A percentile compares a stretch with the other conserved stretches of the same genome.
These are phyloP conservation scores for Trematocara nigrifrons DNA, from an alignment of 2,113 vertebrate genomes.

Conservation along the genomic window DNA sequence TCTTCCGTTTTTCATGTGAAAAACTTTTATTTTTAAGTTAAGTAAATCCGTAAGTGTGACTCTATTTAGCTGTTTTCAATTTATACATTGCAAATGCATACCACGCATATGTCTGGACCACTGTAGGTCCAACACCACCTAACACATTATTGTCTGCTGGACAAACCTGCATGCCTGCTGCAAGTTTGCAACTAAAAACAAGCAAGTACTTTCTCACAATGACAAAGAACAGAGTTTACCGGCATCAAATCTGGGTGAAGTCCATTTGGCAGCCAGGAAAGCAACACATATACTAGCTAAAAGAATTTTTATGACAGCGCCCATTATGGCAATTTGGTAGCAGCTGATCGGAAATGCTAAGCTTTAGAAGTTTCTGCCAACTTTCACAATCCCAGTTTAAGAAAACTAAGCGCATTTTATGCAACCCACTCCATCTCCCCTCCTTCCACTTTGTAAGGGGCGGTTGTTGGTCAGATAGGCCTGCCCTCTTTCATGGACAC, in stretches of 20 bases:
- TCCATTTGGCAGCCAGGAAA: slow-evolving; percentile 59
- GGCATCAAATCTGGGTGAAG: slow-evolving; percentile 45
- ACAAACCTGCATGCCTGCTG: not conserved
- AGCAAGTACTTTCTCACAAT: not conserved
- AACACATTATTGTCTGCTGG: not conserved
- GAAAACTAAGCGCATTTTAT: not conserved
- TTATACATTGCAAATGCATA: not conserved
- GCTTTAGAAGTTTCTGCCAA: not conserved
- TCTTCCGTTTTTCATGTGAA: not conserved
- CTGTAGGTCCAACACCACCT: not conserved
- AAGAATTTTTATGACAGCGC: slow-evolving; percentile 28
- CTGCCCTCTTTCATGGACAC: not conserved
- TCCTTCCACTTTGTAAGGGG: not conserved
- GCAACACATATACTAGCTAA: slow-evolving; percentile 35
- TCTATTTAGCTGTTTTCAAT: not conserved
- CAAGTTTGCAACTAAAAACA: not conserved
- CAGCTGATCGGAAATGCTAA: not conserved
- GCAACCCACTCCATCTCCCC: not conserved
- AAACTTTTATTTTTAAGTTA: not conserved
- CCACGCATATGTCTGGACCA: not conserved
- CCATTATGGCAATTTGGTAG: slow-evolving; percentile 37
- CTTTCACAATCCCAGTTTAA: not conserved
- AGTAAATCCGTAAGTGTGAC: not conserved
- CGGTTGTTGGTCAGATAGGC: not conserved
- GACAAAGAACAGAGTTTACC: slow-evolving; percentile 30